phyloP scores from a whole-genome alignment of 2,797 vertebrate species.

The Adelosebastes latens region DNA sequence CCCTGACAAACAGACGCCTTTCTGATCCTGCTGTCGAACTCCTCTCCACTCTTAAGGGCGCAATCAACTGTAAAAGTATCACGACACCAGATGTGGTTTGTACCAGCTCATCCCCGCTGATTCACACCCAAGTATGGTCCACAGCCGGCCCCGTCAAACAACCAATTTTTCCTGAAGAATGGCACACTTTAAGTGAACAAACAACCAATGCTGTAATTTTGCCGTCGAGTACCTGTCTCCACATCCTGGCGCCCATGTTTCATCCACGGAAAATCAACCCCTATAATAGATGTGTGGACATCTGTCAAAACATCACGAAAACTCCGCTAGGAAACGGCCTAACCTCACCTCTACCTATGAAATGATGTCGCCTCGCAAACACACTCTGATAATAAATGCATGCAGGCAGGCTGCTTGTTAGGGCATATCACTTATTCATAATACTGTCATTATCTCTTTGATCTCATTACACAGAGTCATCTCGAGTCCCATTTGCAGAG shows the following conservation, averaged over 20 bases:
- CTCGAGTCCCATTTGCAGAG: slow-evolving; percentile 19
- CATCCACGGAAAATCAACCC: not conserved
- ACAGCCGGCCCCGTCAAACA: not conserved
- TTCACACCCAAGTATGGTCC: not conserved
- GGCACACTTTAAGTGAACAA: not conserved
- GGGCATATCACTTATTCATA: slow-evolving; percentile 54
- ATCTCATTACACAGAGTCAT: slow-evolving; percentile 44
- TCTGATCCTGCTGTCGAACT: not conserved
- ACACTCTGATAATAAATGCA: not conserved
- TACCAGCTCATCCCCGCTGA: not conserved
- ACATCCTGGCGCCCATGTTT: not conserved
- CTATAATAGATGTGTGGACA: not conserved
- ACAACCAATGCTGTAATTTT: not conserved
- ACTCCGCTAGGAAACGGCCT: not conserved
- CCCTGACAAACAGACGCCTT: not conserved
- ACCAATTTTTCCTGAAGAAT: not conserved
- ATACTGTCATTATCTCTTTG: slow-evolving; percentile 40
- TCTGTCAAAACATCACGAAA: slow-evolving; percentile 24
- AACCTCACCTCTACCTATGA: not conserved
- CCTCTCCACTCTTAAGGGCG: not conserved
- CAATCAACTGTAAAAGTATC: not conserved
- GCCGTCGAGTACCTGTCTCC: not conserved
- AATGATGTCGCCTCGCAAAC: slow-evolving; percentile 2
- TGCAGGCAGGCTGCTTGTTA: slow-evolving; percentile 33
- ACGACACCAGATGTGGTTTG: not conserved